Conservation (phyloP, 2,888 invertebrate genomes). For the Phymatocera aterrima region DNA sequence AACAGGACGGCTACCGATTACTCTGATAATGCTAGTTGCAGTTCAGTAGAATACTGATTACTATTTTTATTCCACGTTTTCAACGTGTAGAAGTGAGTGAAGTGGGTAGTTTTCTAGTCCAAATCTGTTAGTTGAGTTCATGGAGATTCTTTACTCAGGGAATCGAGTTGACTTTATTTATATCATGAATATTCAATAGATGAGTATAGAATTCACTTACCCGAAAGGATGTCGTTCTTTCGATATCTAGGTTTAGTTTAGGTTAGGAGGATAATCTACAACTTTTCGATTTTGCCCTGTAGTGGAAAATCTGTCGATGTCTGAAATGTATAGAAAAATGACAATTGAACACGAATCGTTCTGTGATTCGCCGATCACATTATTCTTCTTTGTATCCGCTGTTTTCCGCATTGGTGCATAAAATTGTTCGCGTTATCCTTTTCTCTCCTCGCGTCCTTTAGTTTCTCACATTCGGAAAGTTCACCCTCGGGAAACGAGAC, state of each 20-base stretch:
- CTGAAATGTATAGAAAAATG: no score
- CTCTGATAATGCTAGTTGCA: conserved; percentile 6
- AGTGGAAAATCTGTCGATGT: no score
- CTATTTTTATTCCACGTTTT: not conserved
- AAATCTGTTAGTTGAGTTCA: not conserved
- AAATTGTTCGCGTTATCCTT: no score
- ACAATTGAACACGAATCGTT: no score
- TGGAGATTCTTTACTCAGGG: not conserved
- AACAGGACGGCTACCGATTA: not conserved
- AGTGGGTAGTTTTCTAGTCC: not conserved
- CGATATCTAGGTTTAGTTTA: no score
- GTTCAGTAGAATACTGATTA: not conserved
- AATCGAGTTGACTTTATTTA: not conserved
- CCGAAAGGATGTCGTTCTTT: no score
- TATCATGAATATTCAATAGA: not conserved
- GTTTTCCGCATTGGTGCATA: no score
- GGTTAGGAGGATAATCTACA: no score
- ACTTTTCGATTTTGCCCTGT: no score
- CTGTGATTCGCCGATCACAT: no score
- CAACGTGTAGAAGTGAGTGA: not conserved
- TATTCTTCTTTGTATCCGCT: no score
- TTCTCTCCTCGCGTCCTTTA: no score
- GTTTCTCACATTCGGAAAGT: not conserved
- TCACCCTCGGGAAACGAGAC: not conserved
- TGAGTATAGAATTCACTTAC: not conserved